Evolutionary conservation across 2,113 vertebrate genomes (phyloP), one percentile per base, ranked within the genome.

Genomic region (Cricetomys ansorgei): DNA sequence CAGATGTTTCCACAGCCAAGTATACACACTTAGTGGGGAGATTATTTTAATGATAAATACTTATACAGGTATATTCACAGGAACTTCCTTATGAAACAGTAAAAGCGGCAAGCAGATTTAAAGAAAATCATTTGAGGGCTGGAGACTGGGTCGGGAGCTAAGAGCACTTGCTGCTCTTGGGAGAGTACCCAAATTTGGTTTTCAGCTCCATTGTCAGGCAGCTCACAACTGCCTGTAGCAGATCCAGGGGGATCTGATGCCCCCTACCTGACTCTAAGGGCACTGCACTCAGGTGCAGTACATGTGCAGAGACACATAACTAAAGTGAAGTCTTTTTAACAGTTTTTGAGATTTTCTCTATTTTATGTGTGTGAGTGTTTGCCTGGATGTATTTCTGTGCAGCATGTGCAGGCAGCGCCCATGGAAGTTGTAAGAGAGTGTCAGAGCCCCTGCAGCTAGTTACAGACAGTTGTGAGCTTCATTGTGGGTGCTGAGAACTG

Each of bases 11-110:
- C 25, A 16, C n/a, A 90, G 19, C 27, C 67, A 57, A 45, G 64
- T 86, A 65, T 50, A 50, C 25, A 13, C 29, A 13, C 83, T 67
- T 50, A 50, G 11, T 87, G 17, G 29, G 1, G 12, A 95, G 88
- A 64, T 92, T 48, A 76, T 69, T 96, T 92, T 76, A 73, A 48
- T 76, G 76, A 31, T 77, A 88, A 76, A 40, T 84, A 40, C n/a
- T 69, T 57, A 29, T 53, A 21, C 37, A 16, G 25, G 25, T 70
- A 81, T 69, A 29, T 29, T 45, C 23, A 83, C 37, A 73, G 62
- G 55, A 69, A 87, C 29, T 86, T 79, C 88, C 55, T 64, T 69
- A 57, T 40, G 55, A 31, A 67, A 43, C 31, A 48, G 83, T 77
- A 45, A 64, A 64, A 11, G 27, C 43, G 31, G 27, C 29, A 31